Conservation (phyloP, 2,113 vertebrate genomes). For the Cnemophilus loriae region DNA sequence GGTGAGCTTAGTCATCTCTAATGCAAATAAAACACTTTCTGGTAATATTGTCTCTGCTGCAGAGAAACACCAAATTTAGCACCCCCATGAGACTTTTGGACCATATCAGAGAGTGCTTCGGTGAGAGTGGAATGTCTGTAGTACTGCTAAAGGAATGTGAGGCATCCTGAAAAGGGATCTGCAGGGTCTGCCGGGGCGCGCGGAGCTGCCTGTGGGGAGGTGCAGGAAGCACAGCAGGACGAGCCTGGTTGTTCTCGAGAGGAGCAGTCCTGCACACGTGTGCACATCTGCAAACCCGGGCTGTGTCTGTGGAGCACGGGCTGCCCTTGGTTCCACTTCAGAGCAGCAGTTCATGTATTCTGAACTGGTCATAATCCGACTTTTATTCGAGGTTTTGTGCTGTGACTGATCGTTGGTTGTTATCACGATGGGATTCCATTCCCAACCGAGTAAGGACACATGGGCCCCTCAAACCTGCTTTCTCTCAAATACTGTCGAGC, state of each 20-base stretch:
- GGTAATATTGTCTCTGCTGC: neutral
- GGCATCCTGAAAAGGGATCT: slow-evolving; percentile 47
- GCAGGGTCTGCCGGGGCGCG: neutral
- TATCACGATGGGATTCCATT: neutral
- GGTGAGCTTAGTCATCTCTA: slow-evolving; percentile 7
- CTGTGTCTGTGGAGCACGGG: fast-evolving
- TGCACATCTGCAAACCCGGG: neutral
- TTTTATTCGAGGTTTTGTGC: neutral
- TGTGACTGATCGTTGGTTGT: neutral
- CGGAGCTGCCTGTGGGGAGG: neutral
- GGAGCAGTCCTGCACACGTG: neutral
- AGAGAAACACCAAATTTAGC: slow-evolving; percentile 54
- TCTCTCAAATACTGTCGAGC: neutral
- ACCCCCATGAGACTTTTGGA: slow-evolving; percentile 19
- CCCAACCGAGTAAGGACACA: neutral
- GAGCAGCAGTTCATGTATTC: neutral
- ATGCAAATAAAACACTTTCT: slow-evolving; percentile 45
- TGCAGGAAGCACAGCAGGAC: neutral
- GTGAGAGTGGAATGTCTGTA: slow-evolving; percentile 55
- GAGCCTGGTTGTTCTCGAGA: neutral
- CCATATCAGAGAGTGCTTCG: slow-evolving; percentile 30
- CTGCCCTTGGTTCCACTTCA: neutral
- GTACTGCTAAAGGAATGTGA: slow-evolving; percentile 48
- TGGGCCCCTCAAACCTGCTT: slow-evolving; percentile 31
- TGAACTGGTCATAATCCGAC: neutral